Evolutionary conservation across 2,888 invertebrate genomes (phyloP), one percentile per base, ranked within the genome.

Genomic region (Brassicogethes aeneus): DNA sequence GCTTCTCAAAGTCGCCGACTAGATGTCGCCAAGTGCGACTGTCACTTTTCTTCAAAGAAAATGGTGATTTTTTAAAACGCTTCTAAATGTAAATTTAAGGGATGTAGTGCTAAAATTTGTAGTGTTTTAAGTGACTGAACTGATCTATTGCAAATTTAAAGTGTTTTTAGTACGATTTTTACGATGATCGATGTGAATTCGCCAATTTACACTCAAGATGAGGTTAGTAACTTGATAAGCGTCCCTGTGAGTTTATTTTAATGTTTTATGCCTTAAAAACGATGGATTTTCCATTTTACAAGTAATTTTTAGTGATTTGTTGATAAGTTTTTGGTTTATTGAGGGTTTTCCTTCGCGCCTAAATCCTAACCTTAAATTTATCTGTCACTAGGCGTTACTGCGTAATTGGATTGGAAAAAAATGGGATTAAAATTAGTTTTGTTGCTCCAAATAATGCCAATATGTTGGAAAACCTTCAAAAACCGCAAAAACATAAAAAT

Each of bases 101-200:
- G 10, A 23, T 23, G 23, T 23, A 23, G 23, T 10, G 23, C 5
- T 10, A 23, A 23, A 10, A 7, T 23, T 5, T 5, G 5, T 7
- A 5, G 23, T 23, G 23, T 10, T 7, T 23, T 10, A 23, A 23
- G 5, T 10, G 10, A 5, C 23, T 10, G 23, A 23, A 23, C 23
- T 10, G 23, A 23, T 23, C 23, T 7, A 23, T 23, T 10, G 23
- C 5, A 23, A 23, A 33, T n/a, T 5, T 12, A 33, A 14, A 33
- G 7, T n/a, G n/a, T n/a, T 8, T 23, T 23, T 23, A 5, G 23
- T 7, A 7, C 23, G 23, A 14, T 36, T 15, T 7, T 7, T 34
- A 51, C 47, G 36, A 56, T 56, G 55, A 45, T 56, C 34, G 54
- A 56, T 45, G 49, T 56, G 32, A 51, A 48, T 41, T 39, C 50